These are phyloP conservation scores for Cenopis cana DNA, from an alignment of 2,888 invertebrate genomes.

Conservation along the genomic window DNA sequence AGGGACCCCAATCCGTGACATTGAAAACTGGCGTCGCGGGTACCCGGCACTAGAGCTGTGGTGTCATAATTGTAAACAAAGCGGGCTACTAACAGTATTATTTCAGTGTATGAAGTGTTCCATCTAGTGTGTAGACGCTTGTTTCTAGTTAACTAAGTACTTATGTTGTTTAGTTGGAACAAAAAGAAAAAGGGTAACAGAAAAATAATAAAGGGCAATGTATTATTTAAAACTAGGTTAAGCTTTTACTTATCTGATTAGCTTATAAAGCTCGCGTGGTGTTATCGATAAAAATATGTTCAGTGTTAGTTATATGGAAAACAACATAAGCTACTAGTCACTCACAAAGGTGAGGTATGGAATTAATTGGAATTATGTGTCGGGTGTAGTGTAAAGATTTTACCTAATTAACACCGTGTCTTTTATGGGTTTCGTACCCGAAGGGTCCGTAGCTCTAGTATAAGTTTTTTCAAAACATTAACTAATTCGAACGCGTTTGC, in stretches of 20 bases:
- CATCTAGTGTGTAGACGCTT: neutral
- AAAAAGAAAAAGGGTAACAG: neutral
- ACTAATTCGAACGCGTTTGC: too few species aligned
- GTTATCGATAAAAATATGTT: neutral
- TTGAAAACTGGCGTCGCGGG: conserved; percentile 65
- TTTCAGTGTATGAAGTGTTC: neutral
- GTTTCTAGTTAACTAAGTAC: neutral
- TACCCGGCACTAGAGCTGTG: conserved; percentile 29
- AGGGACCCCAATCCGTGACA: conserved; percentile 76
- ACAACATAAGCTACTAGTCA: neutral
- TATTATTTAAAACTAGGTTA: conserved; percentile 1
- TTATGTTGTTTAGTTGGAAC: too few species aligned
- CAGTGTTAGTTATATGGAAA: neutral
- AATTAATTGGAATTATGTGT: neutral
- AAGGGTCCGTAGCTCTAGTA: too few species aligned
- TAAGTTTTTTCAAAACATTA: too few species aligned
- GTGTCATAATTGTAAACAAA: conserved; percentile 40
- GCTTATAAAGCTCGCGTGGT: neutral
- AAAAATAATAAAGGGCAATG: neutral
- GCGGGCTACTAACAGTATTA: conserved; percentile 2
- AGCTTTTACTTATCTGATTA: neutral
- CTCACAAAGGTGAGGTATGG: neutral
- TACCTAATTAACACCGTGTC: neutral
- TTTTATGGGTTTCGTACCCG: neutral
- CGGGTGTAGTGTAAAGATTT: neutral